A percentile compares a stretch with the other conserved stretches of the same genome.
phyloP scores from a whole-genome alignment of 23 tunicate species.

The Styela clava region DNA sequence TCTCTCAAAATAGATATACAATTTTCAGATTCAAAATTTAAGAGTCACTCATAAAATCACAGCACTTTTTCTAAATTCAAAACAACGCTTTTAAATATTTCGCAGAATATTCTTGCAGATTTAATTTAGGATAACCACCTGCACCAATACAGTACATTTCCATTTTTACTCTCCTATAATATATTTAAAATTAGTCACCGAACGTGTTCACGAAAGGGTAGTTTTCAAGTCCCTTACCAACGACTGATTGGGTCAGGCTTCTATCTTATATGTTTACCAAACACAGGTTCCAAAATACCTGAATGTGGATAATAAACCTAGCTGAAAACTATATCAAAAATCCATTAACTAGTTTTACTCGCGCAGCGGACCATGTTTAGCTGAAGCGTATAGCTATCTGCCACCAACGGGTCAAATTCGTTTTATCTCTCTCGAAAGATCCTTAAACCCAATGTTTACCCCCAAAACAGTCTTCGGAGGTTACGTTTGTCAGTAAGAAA shows the following conservation, averaged over 20 bases:
- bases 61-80: no score
- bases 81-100: no score
- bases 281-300: slow-evolving; percentile 23
- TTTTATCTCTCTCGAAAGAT: slow-evolving; percentile 1
- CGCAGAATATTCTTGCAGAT: no score
- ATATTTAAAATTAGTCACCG: not conserved
- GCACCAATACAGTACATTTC: no score
- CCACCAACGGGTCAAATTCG: not conserved
- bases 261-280: slow-evolving; percentile 12
- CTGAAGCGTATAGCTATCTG: not conserved
- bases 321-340: slow-evolving; percentile 27
- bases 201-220: not conserved
- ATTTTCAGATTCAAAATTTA: no score
- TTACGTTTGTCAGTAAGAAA: slow-evolving; percentile 22
- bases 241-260: slow-evolving; percentile 22
- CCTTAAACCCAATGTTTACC: slow-evolving; percentile 31
- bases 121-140: no score
- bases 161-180: no score
- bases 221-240: not conserved
- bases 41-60: no score
- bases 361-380: no score
- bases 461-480: slow-evolving; percentile 14
- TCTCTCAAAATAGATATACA: no score
- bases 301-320: slow-evolving; percentile 17
- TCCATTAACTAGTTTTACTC: not conserved